Conservation (phyloP, 2,888 invertebrate species). For the Cataglyphis cursor region DNA sequence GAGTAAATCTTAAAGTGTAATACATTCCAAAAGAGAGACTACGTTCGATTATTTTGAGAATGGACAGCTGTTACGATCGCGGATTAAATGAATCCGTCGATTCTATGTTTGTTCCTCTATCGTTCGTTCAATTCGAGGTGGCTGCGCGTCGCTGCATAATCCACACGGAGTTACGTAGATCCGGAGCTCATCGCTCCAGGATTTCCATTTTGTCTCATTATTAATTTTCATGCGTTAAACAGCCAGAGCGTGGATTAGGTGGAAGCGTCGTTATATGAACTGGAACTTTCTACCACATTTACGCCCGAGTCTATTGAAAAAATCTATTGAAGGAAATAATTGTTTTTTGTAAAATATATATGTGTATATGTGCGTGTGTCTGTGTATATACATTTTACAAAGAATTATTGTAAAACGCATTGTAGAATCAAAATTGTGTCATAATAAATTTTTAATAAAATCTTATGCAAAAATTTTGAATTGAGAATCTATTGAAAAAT, state of each 20-base stretch:
- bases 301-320: constrained; percentile 60
- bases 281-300: constrained; percentile 62
- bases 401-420: neutral
- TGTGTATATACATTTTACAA: neutral
- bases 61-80: constrained; percentile 40
- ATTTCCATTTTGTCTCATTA: constrained; percentile 77
- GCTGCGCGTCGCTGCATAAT: constrained; percentile 66
- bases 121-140: constrained; percentile 70
- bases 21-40: neutral
- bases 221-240: constrained; percentile 77
- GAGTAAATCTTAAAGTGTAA: constrained; percentile 37
- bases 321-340: constrained; percentile 56
- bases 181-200: constrained; percentile 74
- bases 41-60: constrained; percentile 24
- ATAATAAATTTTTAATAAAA: constrained; percentile 31
- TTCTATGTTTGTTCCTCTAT: constrained; percentile 72
- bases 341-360: constrained; percentile 47
- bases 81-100: constrained; percentile 66
- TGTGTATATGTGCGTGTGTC: no score
- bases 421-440: neutral
- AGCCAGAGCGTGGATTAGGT: constrained; percentile 69
- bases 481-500: neutral
- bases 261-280: constrained; percentile 66
- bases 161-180: constrained; percentile 73
- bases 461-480: neutral